Evolutionary conservation across 2,888 invertebrate genomes (phyloP).

Genomic region (Cephus sareptanus): DNA sequence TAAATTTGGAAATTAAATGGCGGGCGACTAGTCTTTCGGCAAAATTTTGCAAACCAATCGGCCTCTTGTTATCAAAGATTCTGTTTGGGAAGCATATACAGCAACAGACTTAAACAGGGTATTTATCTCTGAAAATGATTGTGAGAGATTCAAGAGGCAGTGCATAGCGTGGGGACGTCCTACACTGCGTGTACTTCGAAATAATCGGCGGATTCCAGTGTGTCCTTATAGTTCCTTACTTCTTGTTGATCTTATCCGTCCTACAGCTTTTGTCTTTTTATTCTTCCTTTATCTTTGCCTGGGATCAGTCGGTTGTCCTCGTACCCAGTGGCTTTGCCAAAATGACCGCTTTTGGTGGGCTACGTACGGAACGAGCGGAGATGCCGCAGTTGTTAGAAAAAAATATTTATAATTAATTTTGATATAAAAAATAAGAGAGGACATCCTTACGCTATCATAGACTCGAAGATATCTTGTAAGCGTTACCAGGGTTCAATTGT

Average conservation of each 20-base stretch:
- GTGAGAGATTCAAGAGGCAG: conserved; percentile 4
- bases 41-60: background rate
- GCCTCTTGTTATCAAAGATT: background rate
- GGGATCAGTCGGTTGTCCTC: conserved; percentile 47
- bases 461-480: background rate
- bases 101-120: conserved; percentile 51
- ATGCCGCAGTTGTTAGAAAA: conserved; percentile 12
- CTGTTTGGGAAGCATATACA: background rate
- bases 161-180: background rate
- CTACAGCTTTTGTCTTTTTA: background rate
- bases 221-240: background rate
- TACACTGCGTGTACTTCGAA: background rate
- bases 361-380: conserved; percentile 57
- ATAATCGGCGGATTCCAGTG: background rate
- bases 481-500: background rate
- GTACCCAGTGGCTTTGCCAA: conserved; percentile 54
- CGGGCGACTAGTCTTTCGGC: background rate
- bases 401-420: conserved; percentile 1
- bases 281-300: background rate
- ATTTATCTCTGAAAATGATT: conserved; percentile 26
- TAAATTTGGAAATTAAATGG: background rate
- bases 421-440: conserved; percentile 18
- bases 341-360: conserved; percentile 62
- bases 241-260: background rate
- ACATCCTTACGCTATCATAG: background rate